Conservation (phyloP, 2,113 vertebrate genomes). For the Thalassarche chlororhynchos region DNA sequence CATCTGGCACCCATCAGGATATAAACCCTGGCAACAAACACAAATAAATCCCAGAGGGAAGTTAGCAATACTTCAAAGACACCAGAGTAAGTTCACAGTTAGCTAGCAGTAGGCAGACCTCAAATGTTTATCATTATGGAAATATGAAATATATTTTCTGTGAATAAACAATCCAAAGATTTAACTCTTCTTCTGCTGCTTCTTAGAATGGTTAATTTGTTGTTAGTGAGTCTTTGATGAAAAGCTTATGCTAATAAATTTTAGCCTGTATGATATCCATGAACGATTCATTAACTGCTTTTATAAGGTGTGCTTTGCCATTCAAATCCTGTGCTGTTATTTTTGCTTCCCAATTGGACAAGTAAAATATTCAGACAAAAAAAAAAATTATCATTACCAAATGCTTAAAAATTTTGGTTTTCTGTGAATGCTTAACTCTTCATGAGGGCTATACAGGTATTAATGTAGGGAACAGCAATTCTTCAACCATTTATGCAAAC, state of each 20-base stretch:
- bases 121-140: neutral
- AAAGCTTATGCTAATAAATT: neutral
- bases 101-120: neutral
- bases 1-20: conserved; percentile 48
- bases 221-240: neutral
- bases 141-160: neutral
- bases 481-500: neutral
- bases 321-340: neutral
- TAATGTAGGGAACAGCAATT: neutral
- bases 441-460: neutral
- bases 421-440: neutral
- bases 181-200: neutral
- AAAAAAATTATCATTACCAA: neutral
- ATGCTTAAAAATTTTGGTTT: neutral
- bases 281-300: neutral
- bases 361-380: neutral
- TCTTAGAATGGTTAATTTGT: neutral
- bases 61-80: conserved; percentile 40
- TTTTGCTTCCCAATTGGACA: neutral
- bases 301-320: neutral
- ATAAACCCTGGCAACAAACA: conserved; percentile 19
- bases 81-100: neutral
- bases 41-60: conserved; percentile 40
- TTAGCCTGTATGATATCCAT: neutral
- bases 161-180: neutral